A percentile compares a stretch with the other conserved stretches of the same genome.
phyloP scores from a whole-genome alignment of 2,797 vertebrate species.

The Macrochelys suwanniensis region DNA sequence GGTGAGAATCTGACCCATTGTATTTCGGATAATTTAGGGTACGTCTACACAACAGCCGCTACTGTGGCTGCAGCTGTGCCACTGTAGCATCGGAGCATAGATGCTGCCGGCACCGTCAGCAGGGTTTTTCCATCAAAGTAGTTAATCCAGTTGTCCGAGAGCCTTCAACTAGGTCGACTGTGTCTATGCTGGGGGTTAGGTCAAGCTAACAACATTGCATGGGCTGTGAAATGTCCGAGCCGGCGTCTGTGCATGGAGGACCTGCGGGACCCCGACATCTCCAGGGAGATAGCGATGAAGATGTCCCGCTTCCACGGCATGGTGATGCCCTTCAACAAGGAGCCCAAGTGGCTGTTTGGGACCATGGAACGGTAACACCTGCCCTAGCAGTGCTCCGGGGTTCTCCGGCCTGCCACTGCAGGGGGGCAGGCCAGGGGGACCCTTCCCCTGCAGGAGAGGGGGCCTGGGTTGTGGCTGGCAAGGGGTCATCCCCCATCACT shows the following conservation, averaged over 20 bases:
- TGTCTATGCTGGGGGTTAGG: background rate
- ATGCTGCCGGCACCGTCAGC: background rate
- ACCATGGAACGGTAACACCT: slow-evolving; percentile 88
- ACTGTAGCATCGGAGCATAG: background rate
- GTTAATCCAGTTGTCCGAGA: background rate
- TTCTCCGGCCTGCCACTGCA: background rate
- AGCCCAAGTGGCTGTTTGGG: slow-evolving; percentile 93
- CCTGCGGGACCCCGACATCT: slow-evolving; percentile 85
- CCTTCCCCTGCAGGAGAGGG: background rate
- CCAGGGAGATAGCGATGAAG: slow-evolving; percentile 90
- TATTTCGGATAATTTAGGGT: background rate
- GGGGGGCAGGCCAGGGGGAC: too few relatives aligned
- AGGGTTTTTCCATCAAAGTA: background rate
- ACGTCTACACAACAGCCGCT: background rate
- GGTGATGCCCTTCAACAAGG: slow-evolving; percentile 97
- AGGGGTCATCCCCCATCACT: background rate
- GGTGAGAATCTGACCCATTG: background rate
- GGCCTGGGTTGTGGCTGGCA: background rate
- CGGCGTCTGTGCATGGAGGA: slow-evolving; percentile 89
- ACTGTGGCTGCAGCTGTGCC: background rate
- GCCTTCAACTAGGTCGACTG: too few relatives aligned
- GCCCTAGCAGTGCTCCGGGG: background rate
- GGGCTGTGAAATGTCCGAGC: slow-evolving; percentile 80
- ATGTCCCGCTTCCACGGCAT: slow-evolving; percentile 92
- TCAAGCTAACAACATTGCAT: background rate